These are phyloP conservation scores for Papilio xuthus DNA, from an alignment of 1,140 invertebrate species.

Conservation along the genomic window DNA sequence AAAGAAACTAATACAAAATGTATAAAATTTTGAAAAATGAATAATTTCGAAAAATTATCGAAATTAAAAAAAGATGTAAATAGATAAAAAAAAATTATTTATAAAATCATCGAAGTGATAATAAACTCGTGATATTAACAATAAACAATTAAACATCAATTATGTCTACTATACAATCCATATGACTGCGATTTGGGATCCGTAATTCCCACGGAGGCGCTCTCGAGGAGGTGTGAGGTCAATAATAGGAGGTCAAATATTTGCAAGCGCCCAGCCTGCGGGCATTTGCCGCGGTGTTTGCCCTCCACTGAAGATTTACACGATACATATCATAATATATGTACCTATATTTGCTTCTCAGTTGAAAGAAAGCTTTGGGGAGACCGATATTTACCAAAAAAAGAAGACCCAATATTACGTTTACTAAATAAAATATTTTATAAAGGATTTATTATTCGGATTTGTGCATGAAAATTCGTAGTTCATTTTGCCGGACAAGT, in stretches of 20 bases:
- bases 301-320: conserved; percentile 43
- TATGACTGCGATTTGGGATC: too few relatives aligned
- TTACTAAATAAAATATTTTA: not conserved
- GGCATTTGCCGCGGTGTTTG: conserved; percentile 51
- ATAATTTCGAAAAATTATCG: too few relatives aligned
- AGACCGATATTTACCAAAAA: not conserved
- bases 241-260: conserved; percentile 64
- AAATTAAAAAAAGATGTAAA: too few relatives aligned
- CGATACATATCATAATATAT: conserved; percentile 6
- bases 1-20: too few relatives aligned
- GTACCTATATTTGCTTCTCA: too few relatives aligned
- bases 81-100: too few relatives aligned
- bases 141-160: conserved; percentile 24
- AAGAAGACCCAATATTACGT: too few relatives aligned
- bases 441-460: not conserved
- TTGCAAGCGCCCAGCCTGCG: conserved; percentile 49
- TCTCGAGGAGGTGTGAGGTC: conserved; percentile 53
- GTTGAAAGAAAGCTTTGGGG: too few relatives aligned
- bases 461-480: not conserved
- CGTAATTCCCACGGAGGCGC: conserved; percentile 26
- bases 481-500: conserved; percentile 37
- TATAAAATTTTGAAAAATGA: too few relatives aligned
- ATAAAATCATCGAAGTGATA: not conserved
- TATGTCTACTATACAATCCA: not conserved
- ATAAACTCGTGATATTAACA: not conserved